Conservation (phyloP, 2,113 vertebrate genomes). For the Podarcis muralis region DNA sequence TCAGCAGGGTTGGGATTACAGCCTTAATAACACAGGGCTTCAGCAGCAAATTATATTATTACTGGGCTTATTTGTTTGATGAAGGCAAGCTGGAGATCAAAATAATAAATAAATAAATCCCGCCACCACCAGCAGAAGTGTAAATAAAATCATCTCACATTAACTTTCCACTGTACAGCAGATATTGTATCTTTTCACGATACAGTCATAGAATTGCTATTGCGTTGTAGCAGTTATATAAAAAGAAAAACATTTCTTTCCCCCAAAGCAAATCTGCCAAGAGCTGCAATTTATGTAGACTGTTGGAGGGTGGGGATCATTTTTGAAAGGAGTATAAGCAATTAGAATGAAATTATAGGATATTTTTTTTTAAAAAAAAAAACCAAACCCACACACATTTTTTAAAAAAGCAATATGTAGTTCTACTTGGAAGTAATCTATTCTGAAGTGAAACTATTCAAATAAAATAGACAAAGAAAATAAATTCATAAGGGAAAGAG, state of each 20-base stretch:
- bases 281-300: neutral
- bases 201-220: neutral
- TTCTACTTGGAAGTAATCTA: neutral
- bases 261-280: neutral
- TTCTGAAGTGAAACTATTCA: neutral
- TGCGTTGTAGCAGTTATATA: neutral
- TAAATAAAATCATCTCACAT: neutral
- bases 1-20: neutral
- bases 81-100: too few species aligned
- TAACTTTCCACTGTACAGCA: neutral
- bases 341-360: neutral
- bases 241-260: neutral
- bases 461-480: neutral
- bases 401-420: neutral
- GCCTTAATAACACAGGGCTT: neutral
- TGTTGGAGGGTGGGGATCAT: neutral
- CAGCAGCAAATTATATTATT: neutral
- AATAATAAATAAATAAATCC: too few species aligned
- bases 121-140: neutral
- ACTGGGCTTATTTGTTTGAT: too few species aligned
- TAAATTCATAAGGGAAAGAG: neutral
- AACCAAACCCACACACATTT: too few species aligned
- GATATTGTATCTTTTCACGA: neutral
- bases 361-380: neutral
- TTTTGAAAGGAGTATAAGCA: neutral